Percentiles rank a stretch among this genome's conserved stretches.
These are phyloP conservation scores for Pteruthius melanotis DNA, from an alignment of 2,113 vertebrate species.

Conservation along the genomic window DNA sequence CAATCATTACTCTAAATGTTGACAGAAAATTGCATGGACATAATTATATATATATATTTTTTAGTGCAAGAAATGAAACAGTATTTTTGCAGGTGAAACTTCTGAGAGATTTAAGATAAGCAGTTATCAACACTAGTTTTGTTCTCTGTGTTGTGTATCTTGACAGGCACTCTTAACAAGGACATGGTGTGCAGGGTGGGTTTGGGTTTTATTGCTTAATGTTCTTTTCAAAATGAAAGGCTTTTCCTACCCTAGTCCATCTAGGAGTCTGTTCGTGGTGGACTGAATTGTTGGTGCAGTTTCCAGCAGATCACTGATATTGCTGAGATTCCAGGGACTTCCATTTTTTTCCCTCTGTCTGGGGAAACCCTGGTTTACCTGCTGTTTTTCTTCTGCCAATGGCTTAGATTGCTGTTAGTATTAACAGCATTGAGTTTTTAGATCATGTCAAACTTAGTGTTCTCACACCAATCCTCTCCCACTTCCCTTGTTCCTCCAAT, in stretches of 20 bases:
- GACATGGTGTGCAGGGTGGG: background rate
- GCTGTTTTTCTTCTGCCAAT: background rate
- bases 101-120: background rate
- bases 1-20: background rate
- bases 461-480: background rate
- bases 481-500: background rate
- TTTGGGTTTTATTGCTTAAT: background rate
- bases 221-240: background rate
- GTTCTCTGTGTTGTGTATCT: background rate
- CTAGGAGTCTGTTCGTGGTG: background rate
- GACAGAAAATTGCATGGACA: background rate
- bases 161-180: background rate
- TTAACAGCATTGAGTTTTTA: background rate
- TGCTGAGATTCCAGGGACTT: background rate
- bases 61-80: background rate
- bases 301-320: background rate
- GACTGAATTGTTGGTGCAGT: background rate
- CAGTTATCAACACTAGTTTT: background rate
- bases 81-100: background rate
- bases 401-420: background rate
- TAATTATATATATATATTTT: background rate
- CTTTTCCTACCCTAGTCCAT: background rate
- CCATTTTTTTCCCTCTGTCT: background rate
- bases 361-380: background rate
- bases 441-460: background rate